phyloP scores from a whole-genome alignment of 2,888 invertebrate genomes.

The Saturnia pavonia region DNA sequence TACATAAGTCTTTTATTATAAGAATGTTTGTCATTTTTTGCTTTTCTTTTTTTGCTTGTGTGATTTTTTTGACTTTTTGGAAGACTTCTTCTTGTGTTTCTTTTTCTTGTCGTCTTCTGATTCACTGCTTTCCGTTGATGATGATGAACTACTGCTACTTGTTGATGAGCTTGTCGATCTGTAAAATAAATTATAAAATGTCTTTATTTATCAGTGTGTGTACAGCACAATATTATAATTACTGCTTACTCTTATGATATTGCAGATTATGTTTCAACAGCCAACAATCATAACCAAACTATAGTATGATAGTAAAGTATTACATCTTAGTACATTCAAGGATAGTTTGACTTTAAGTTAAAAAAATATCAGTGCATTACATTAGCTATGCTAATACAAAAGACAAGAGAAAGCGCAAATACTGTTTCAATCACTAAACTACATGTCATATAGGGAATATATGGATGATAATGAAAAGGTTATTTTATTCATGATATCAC shows the following conservation, averaged over 20 bases:
- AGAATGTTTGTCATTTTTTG: slow-evolving; percentile 40
- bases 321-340: too few relatives aligned
- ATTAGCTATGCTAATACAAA: too few relatives aligned
- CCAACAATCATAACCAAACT: neutral
- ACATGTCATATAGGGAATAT: neutral
- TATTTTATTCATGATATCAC: neutral
- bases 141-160: slow-evolving; percentile 42
- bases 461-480: neutral
- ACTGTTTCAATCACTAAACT: neutral
- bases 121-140: slow-evolving; percentile 55
- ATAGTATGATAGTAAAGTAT: neutral
- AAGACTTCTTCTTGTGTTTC: slow-evolving; percentile 56
- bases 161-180: slow-evolving; percentile 66
- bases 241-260: neutral
- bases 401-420: too few relatives aligned
- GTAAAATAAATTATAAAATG: slow-evolving; percentile 23
- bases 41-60: slow-evolving; percentile 54
- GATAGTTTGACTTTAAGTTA: too few relatives aligned
- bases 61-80: slow-evolving; percentile 54
- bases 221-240: neutral
- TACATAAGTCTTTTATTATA: neutral
- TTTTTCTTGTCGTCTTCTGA: slow-evolving; percentile 50
- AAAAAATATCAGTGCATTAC: too few relatives aligned
- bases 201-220: neutral
- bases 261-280: neutral